These are phyloP conservation scores for Isoperla grammatica DNA, from an alignment of 2,888 invertebrate species.

Conservation along the genomic window DNA sequence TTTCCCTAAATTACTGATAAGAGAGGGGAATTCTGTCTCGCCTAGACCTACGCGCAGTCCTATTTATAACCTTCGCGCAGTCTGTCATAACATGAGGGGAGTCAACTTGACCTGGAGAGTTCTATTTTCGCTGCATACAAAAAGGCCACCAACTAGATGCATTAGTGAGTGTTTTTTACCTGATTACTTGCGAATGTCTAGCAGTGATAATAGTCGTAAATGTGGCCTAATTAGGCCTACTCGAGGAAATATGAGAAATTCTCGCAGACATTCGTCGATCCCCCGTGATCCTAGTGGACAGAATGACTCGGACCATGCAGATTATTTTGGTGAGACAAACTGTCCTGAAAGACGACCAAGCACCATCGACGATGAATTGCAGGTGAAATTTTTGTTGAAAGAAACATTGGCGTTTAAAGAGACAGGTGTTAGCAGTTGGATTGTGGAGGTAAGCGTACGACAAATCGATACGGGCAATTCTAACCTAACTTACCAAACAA, in stretches of 20 bases:
- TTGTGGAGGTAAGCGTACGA: slow-evolving; percentile 33
- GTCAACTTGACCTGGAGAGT: slow-evolving; percentile 7
- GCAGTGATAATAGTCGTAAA: too few relatives aligned
- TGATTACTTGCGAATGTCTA: too few relatives aligned
- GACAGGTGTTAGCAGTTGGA: slow-evolving; percentile 35
- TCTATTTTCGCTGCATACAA: not conserved
- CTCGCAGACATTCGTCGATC: not conserved
- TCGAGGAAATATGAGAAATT: not conserved
- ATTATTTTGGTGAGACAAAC: slow-evolving; percentile 5
- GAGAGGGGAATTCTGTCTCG: too few relatives aligned
- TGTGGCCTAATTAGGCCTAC: not conserved
- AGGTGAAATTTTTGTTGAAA: slow-evolving; percentile 31
- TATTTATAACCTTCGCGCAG: not conserved
- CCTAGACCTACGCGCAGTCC: too few relatives aligned
- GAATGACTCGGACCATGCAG: slow-evolving; percentile 7
- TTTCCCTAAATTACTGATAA: too few relatives aligned
- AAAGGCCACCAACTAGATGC: not conserved
- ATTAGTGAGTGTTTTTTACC: not conserved
- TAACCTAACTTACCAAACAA: too few relatives aligned
- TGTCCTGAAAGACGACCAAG: slow-evolving; percentile 25
- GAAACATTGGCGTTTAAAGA: slow-evolving; percentile 33
- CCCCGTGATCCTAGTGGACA: not conserved
- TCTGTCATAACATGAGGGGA: slow-evolving; percentile 4
- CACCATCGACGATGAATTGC: slow-evolving; percentile 34
- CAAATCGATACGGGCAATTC: too few relatives aligned